Base-by-base conservation (phyloP, 1,140 invertebrate species). In the Chrysopa pallens region DNA sequence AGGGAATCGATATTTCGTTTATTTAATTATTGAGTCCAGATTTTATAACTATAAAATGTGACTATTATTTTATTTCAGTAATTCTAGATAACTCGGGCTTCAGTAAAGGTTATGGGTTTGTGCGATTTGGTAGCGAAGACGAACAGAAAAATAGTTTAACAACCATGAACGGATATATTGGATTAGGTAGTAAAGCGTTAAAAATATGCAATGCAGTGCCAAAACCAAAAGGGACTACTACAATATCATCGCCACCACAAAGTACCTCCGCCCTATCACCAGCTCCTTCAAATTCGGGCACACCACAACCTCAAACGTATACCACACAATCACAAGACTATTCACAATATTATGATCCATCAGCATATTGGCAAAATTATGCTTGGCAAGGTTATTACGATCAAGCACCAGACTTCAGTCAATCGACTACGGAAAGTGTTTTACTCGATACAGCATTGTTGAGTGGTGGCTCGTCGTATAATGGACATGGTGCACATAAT, bases 71-170 rank as follows among this genome's bases (percentile, higher is more conserved):
- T 52, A 47, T 59, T 63, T 29, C 55, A 83, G 89, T 93, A 40
- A 89, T 94, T 48, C 64, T 91, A 45, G 88, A 91, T 54, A 77
- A 70, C 49, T 74, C 78, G 53, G 91, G 91, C 9, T 84, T 87
- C 50, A 93, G 87, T 52, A 92, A 91, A 67, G 91, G 92, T 29
- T 96, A 93, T 61, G 93, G 91, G n/a, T 96, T 96, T 69, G 85
- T 97, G 2, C 70, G 88, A 51, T 96, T 97, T 61, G 80, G 85
- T 7, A 87, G 84, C 56, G 91, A 96, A 65, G 83, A 88, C 45
- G 92, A 97, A 55, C 90, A 95, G 55, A 86, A 92, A 55, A 81
- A 86, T 57, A 90, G 90, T 49, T 65, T 95, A 35, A 77, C 82
- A 46, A 77, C 74, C 53, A 94, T 89, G 86, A 89, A 86, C 61